Evolutionary conservation across 1,140 invertebrate genomes (phyloP), one percentile per base, ranked within the genome.

Genomic region (Magallana ariakensis): DNA sequence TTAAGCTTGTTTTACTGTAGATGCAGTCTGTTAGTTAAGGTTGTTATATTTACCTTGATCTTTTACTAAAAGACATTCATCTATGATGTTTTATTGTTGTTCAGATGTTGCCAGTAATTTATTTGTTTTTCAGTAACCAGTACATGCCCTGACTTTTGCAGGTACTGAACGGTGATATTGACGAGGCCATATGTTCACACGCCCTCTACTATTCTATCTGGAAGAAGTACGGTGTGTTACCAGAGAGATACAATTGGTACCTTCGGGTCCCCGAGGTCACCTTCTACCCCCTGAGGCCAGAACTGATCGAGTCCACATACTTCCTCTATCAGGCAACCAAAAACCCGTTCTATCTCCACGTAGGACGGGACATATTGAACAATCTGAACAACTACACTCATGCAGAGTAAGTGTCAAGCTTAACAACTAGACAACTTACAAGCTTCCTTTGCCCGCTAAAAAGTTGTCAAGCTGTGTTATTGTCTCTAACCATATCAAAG

Each of bases 311-410:
- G 94, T 96, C 96, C 1, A 97, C 96, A 7, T 97, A 97, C 93
- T 94, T 97, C 83, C 93, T 97, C 11, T 97, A 97, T 92, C 95
- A 95, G 93, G 96, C 97, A 6, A 97, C 96, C 0, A 96, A 96
- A 92, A 96, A 96, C 94, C 96, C 96, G 58, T 97, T 97, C 92
- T 97, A 97, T 93, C 95, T 97, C 80, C 96, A 97, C 92, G 96
- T 97, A 84, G 96, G 96, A 3, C 92, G 94, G 75, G 96, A 96
- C 87, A 96, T 97, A 60, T 92, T 97, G 55, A 93, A 96, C 60
- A 96, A 95, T 91, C 92, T 97, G n/a, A 96, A 96, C 89, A 94
- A 95, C 57, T 90, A 96, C 90, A 95, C 96, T 6, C 96, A 95
- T 94, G 95, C 95, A 19, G 92, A 95, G 94, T 95, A 90, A 91